Evolutionary conservation across 2,888 invertebrate genomes (phyloP), one percentile per base, ranked within the genome.

Genomic region (Prenolepis imparis): DNA sequence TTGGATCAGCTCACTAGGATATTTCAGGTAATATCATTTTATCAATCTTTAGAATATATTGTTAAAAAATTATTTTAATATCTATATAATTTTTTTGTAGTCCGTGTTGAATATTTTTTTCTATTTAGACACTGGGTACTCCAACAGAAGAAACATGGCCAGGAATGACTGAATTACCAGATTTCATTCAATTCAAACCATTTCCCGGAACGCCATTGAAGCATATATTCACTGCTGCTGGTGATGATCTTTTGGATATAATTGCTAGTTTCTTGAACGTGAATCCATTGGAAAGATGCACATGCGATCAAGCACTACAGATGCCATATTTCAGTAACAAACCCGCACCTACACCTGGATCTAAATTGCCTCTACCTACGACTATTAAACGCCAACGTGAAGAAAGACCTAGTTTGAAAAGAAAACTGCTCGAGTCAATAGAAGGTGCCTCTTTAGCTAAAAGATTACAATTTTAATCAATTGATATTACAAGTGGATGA

Each of bases 1-100:
- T 95, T 99, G 80, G 99, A 99, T 95, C 99, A 99, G 94, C 95
- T 99, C 61, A 98, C 98, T 0, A 98, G 97, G 92, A 99, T 99
- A 92, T 99, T 99, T 95, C 97, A 98, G 95, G 98, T 98, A 44
- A 72, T 48, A 36, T n/a, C n/a, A n/a, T 12, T 15, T 98, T 98
- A 24, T 44, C 0, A 9, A 41, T 67, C 36, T 48, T 48, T 55
- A 15, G 24, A 28, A 44, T 21, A 11, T 83, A 24, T 48, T 9
- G 5, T 48, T 32, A 3, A 59, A 24, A 82, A 67, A 9, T 72
- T 21, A 32, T 61, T 64, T 39, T 52, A 15, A 41, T 15, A 44
- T 44, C 18, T 48, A 48, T 48, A 48, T 18, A 48, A 5, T 6
- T n/a, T n/a, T 48, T n/a, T 48, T 72, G 5, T 75, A 18, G 24